phyloP scores from a whole-genome alignment of 1,140 invertebrate species.

The Pogonognathellus flavescens region DNA sequence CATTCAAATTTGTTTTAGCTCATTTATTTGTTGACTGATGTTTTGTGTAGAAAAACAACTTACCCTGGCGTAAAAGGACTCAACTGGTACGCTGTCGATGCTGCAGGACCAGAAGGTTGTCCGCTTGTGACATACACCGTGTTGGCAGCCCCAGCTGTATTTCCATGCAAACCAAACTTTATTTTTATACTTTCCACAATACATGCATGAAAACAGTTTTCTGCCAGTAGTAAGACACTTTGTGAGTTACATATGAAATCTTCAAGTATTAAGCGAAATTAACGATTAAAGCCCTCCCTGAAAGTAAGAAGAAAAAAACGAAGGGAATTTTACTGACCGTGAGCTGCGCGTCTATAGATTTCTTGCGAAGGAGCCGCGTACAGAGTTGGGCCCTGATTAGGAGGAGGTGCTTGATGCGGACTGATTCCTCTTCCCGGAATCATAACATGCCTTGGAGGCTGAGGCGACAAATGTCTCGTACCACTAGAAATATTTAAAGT shows the following conservation, averaged over 20 bases:
- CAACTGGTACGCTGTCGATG: slow-evolving; percentile 66
- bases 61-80: slow-evolving; percentile 68
- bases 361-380: slow-evolving; percentile 76
- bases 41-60: slow-evolving; percentile 31
- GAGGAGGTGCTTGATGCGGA: slow-evolving; percentile 71
- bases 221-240: too few species aligned
- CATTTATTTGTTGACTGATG: neutral
- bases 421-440: slow-evolving; percentile 69
- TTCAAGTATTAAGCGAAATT: slow-evolving; percentile 12
- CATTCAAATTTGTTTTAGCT: too few species aligned
- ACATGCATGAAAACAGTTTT: too few species aligned
- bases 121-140: slow-evolving; percentile 65
- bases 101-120: slow-evolving; percentile 59
- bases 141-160: slow-evolving; percentile 58
- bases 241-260: too few species aligned
- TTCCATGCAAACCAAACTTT: too few species aligned
- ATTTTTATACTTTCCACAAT: too few species aligned
- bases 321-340: slow-evolving; percentile 69
- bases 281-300: slow-evolving; percentile 1
- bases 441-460: slow-evolving; percentile 69
- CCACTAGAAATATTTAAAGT: slow-evolving; percentile 61
- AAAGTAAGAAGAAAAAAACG: neutral
- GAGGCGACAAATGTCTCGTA: slow-evolving; percentile 72
- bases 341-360: slow-evolving; percentile 72
- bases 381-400: slow-evolving; percentile 73